These are phyloP conservation scores for Stegostoma tigrinum DNA, from an alignment of 2,113 vertebrate genomes.

Conservation along the genomic window DNA sequence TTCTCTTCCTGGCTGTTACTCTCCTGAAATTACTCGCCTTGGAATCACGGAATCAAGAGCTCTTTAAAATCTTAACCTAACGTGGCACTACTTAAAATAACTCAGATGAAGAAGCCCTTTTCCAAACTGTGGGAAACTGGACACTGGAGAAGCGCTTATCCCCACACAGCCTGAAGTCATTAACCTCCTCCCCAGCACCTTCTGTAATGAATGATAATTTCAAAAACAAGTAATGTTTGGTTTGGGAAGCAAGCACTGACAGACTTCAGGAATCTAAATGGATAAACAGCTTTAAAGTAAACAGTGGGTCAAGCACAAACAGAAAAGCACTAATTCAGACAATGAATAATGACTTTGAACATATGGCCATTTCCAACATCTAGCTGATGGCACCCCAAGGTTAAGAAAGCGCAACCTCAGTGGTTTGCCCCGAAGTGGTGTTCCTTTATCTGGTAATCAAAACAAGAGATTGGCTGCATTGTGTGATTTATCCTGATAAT, in stretches of 20 bases:
- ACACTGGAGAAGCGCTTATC: background rate
- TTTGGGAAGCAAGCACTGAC: conserved; percentile 18
- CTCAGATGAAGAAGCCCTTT: background rate
- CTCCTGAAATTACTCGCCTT: background rate
- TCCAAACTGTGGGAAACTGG: conserved; percentile 25
- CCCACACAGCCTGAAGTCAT: conserved; percentile 22
- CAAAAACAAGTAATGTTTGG: background rate
- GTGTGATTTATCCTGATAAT: background rate
- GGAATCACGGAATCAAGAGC: background rate
- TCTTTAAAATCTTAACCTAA: background rate
- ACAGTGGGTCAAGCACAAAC: conserved; percentile 10
- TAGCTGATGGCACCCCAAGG: background rate
- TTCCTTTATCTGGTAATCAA: conserved; percentile 15
- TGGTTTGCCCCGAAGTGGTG: background rate
- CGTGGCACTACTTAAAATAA: background rate
- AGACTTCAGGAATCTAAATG: conserved; percentile 32
- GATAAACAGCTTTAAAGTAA: conserved; percentile 29
- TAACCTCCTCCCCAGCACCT: conserved; percentile 3
- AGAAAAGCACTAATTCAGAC: background rate
- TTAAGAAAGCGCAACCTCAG: background rate
- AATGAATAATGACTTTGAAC: conserved; percentile 34
- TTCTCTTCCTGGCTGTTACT: background rate
- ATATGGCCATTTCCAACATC: conserved; percentile 5
- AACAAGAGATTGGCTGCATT: background rate
- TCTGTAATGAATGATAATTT: conserved; percentile 17